Percentiles rank a stretch among this genome's conserved stretches.
phyloP scores from a whole-genome alignment of 2,797 vertebrate species.

The Pagetopsis macropterus region DNA sequence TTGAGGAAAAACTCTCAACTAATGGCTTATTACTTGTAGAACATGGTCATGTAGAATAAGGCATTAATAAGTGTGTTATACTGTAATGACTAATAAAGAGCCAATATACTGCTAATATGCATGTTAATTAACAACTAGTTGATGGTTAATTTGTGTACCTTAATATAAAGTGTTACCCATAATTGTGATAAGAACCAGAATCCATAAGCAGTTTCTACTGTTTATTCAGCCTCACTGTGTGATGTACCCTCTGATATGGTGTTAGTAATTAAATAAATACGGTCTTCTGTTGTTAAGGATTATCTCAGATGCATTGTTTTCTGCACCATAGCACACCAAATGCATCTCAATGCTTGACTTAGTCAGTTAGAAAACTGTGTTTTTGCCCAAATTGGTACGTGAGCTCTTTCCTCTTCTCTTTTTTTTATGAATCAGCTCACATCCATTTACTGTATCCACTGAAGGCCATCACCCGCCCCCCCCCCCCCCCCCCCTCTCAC shows the following conservation, averaged over 20 bases:
- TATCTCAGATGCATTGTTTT: background rate
- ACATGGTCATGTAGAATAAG: too few species aligned
- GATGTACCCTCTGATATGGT: background rate
- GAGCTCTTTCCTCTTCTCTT: conserved; percentile 8
- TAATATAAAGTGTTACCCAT: too few species aligned
- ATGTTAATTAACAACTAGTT: too few species aligned
- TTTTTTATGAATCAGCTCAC: conserved; percentile 11
- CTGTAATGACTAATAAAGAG: too few species aligned
- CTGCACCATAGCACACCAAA: background rate
- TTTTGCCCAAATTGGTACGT: background rate
- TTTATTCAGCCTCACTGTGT: background rate
- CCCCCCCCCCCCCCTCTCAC: background rate
- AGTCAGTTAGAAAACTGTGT: background rate
- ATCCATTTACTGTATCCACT: conserved; percentile 15
- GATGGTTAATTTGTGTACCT: too few species aligned
- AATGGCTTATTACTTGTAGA: too few species aligned
- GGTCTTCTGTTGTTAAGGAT: background rate
- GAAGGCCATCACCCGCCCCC: background rate
- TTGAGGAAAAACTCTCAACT: too few species aligned
- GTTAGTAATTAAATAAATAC: background rate
- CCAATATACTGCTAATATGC: too few species aligned
- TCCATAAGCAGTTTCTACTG: background rate
- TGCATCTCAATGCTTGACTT: conserved; percentile 3
- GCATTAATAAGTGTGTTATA: too few species aligned
- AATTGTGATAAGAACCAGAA: background rate